Percentiles rank a stretch among this genome's conserved stretches.
Evolutionary conservation across 2,113 vertebrate genomes (phyloP).

Genomic region (Mirza zaza): DNA sequence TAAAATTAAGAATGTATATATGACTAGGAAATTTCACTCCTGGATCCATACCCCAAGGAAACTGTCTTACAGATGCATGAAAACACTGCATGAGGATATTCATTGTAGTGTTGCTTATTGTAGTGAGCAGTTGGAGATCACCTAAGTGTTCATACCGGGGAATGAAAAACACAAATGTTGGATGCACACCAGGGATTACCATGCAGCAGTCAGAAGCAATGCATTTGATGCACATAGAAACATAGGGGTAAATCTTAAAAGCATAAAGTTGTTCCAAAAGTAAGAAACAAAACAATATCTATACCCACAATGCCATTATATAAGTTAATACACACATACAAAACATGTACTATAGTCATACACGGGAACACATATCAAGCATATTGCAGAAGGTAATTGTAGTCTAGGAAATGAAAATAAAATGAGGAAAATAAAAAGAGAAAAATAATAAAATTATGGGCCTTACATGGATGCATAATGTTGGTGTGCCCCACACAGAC

Average conservation of each 20-base stretch:
- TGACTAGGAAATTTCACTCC: neutral
- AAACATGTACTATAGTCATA: neutral
- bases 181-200: no score
- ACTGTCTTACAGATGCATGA: neutral
- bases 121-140: neutral
- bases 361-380: neutral
- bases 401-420: neutral
- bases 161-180: neutral
- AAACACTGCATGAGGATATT: neutral
- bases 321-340: neutral
- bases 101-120: neutral
- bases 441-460: neutral
- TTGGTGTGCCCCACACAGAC: neutral
- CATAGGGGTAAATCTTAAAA: neutral
- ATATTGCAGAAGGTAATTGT: neutral
- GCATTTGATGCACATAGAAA: neutral
- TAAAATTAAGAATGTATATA: neutral
- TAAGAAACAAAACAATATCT: neutral
- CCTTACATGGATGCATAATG: neutral
- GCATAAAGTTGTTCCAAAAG: neutral
- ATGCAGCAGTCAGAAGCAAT: neutral
- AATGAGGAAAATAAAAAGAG: neutral
- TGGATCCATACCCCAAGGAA: neutral
- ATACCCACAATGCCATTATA: no score
- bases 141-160: neutral